Evolutionary conservation across 2,113 vertebrate species (phyloP).

Genomic region (Lampris megalopsis): DNA sequence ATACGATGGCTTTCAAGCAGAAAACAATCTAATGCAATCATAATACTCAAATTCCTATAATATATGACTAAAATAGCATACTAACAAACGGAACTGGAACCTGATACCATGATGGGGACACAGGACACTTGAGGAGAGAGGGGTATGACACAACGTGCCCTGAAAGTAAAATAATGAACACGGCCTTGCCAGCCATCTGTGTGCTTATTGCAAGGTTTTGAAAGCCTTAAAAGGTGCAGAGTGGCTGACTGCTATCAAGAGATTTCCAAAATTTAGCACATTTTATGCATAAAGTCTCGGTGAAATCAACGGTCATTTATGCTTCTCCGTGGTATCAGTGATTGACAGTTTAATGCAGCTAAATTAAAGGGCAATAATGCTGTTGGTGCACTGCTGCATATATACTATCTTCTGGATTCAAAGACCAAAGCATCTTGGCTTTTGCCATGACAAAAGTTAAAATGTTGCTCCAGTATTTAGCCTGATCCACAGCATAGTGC

Average conservation of each 20-base stretch:
- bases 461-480: no score
- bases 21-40: constrained; percentile 28
- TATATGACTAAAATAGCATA: constrained; percentile 30
- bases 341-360: constrained; percentile 2
- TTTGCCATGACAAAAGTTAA: no score
- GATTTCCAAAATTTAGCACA: constrained; percentile 1
- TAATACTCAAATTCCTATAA: constrained; percentile 48
- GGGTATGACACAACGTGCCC: not conserved
- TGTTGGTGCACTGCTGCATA: not conserved
- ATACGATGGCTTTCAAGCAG: constrained; percentile 52
- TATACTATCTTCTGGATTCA: not conserved
- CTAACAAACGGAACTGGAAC: constrained; percentile 36
- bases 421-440: not conserved
- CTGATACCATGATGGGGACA: constrained; percentile 9
- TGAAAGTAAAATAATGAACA: constrained; percentile 14
- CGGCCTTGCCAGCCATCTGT: not conserved
- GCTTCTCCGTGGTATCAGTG: constrained; percentile 4
- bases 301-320: constrained; percentile 1
- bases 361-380: constrained; percentile 21
- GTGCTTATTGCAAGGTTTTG: constrained; percentile 1
- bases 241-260: constrained; percentile 16
- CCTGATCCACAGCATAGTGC: no score
- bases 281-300: constrained; percentile 7
- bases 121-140: constrained; percentile 14
- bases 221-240: constrained; percentile 6